A percentile compares a stretch with the other conserved stretches of the same genome.
Evolutionary conservation across 2,888 invertebrate genomes (phyloP).

Genomic region (Drosophila setosimentum): DNA sequence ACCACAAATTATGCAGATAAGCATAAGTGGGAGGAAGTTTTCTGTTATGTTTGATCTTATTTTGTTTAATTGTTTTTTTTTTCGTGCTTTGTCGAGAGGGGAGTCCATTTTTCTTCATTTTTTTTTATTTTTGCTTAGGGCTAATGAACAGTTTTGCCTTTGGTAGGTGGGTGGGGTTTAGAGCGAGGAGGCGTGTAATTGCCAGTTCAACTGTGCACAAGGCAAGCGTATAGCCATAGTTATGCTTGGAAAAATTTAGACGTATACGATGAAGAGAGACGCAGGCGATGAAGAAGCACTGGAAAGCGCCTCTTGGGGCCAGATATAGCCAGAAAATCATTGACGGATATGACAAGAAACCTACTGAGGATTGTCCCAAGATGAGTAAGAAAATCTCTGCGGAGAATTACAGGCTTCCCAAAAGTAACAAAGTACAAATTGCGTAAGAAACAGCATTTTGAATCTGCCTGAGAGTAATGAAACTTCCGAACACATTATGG

Average conservation of each 20-base stretch:
- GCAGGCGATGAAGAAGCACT: neutral
- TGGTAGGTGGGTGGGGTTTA: conserved; percentile 3
- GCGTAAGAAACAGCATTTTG: neutral
- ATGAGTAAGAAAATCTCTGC: neutral
- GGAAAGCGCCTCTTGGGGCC: too few species aligned
- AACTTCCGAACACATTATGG: neutral
- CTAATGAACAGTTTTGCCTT: conserved; percentile 63
- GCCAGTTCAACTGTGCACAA: conserved; percentile 38
- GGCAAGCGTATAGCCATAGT: conserved; percentile 8
- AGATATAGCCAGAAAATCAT: neutral
- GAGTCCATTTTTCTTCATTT: conserved; percentile 44
- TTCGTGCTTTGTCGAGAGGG: conserved; percentile 23
- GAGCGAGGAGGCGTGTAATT: conserved; percentile 55
- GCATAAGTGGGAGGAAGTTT: conserved; percentile 59
- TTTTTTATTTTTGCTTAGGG: conserved; percentile 26
- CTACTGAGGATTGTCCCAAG: neutral
- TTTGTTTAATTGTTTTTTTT: conserved; percentile 66
- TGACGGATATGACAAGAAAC: neutral
- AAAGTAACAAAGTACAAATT: neutral
- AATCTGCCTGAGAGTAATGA: accelerated
- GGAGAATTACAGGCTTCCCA: neutral
- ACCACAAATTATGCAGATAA: conserved; percentile 82
- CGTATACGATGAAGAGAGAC: neutral
- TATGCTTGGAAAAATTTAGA: neutral
- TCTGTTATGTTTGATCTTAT: conserved; percentile 39